These are phyloP conservation scores for Heliconius aoede DNA, from an alignment of 2,888 invertebrate genomes.

Conservation along the genomic window DNA sequence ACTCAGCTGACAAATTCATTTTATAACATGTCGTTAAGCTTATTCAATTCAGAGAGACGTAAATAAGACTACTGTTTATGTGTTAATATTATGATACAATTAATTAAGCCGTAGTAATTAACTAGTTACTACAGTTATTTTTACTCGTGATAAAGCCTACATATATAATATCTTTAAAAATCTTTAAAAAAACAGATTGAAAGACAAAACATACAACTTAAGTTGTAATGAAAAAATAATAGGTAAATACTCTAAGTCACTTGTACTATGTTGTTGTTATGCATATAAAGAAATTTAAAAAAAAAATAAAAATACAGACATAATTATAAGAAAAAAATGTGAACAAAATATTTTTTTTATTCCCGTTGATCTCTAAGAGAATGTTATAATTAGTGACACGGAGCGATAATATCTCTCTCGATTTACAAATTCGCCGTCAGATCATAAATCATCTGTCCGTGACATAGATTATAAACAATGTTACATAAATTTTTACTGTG, in stretches of 20 bases:
- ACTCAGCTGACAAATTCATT: background rate
- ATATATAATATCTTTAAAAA: too few relatives aligned
- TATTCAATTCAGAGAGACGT: background rate
- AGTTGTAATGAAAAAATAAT: too few relatives aligned
- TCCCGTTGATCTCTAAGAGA: background rate
- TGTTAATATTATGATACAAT: background rate
- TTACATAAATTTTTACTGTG: conserved; percentile 6
- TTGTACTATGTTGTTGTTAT: too few relatives aligned
- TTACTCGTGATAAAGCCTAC: too few relatives aligned
- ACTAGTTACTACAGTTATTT: background rate
- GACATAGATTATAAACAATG: conserved; percentile 37
- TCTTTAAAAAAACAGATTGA: too few relatives aligned
- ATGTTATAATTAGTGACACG: conserved; percentile 32
- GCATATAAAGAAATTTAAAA: too few relatives aligned
- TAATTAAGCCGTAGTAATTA: background rate
- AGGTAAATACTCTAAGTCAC: too few relatives aligned
- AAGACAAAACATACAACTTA: too few relatives aligned
- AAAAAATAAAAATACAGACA: background rate
- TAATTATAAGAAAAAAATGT: background rate
- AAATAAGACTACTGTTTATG: background rate
- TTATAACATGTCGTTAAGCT: background rate
- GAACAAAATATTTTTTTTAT: background rate
- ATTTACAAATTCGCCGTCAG: conserved; percentile 43
- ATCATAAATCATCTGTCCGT: conserved; percentile 36
- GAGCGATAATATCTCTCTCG: conserved; percentile 33